These are phyloP conservation scores for Vanacampus margaritifer DNA, from an alignment of 2,113 vertebrate species.

Conservation along the genomic window DNA sequence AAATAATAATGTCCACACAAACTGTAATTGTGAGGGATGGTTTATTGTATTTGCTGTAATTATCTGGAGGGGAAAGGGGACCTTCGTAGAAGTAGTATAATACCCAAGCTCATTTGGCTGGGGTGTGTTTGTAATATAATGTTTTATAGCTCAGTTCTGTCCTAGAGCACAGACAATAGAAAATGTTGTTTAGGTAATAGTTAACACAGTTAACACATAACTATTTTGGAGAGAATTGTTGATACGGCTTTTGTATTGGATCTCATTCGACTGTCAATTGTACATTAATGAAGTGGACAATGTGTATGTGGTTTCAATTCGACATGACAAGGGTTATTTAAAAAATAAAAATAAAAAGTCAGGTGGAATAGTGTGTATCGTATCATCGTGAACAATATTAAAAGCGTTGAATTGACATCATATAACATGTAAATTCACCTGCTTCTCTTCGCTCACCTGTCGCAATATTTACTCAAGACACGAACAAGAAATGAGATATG, in stretches of 20 bases:
- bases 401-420: neutral
- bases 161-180: neutral
- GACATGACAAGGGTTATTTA: no score
- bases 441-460: conserved; percentile 30
- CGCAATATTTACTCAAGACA: conserved; percentile 6
- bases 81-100: no score
- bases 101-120: neutral
- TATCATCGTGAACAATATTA: neutral
- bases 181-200: neutral
- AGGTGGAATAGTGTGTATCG: neutral
- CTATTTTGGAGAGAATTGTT: neutral
- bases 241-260: no score
- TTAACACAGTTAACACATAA: neutral
- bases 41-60: neutral
- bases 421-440: neutral
- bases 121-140: neutral
- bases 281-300: neutral
- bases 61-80: no score
- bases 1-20: neutral
- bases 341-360: neutral
- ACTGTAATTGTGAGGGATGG: neutral
- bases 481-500: neutral
- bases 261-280: no score
- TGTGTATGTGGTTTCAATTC: no score
- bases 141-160: neutral